phyloP scores from a whole-genome alignment of 2,888 invertebrate genomes.

The Onchidella celtica region DNA sequence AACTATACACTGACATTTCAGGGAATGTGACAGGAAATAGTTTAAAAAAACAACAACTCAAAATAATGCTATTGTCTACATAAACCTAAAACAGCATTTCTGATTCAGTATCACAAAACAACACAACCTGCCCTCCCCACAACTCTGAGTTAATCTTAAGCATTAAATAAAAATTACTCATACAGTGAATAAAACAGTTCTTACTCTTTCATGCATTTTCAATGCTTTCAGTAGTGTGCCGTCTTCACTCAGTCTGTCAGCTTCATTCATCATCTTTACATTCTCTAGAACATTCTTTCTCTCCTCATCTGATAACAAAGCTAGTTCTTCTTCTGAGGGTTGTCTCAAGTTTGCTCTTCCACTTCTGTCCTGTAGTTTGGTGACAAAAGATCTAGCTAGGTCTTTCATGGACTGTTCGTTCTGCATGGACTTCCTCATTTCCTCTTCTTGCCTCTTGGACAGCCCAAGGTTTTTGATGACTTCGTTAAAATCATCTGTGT shows the following conservation, averaged over 20 bases:
- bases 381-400: neutral
- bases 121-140: too few species aligned
- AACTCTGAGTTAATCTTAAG: too few species aligned
- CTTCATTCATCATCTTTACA: constrained; percentile 58
- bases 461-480: constrained; percentile 42
- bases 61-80: too few species aligned
- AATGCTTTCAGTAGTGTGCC: constrained; percentile 65
- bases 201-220: constrained; percentile 68
- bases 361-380: neutral
- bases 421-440: constrained; percentile 61
- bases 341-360: neutral
- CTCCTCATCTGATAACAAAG: constrained; percentile 30
- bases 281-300: constrained; percentile 54
- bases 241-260: constrained; percentile 72
- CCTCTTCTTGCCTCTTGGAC: constrained; percentile 54
- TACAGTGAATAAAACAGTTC: too few species aligned
- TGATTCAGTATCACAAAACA: too few species aligned
- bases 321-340: constrained; percentile 35
- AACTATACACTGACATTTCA: too few species aligned
- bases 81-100: too few species aligned
- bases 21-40: too few species aligned
- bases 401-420: neutral
- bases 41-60: too few species aligned
- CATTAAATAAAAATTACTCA: too few species aligned
- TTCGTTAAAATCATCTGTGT: constrained; percentile 34